Evolutionary conservation across 2,888 invertebrate species (phyloP), one percentile per base, ranked within the genome.

Genomic region (Agrilus biguttatus): DNA sequence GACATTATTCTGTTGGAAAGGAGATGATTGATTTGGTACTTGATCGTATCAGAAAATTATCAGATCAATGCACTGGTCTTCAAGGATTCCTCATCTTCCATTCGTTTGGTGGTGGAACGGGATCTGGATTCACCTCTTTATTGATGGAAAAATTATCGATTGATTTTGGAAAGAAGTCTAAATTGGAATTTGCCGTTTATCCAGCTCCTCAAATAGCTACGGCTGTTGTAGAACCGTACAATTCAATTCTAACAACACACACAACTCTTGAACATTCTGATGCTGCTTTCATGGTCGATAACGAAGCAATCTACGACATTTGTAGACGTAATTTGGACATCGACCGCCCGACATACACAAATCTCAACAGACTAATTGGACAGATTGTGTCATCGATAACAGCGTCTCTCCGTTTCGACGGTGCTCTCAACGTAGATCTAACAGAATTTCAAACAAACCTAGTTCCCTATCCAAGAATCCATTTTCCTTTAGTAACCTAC

Each of bases 1-100:
- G 87, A 6, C 84, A 84, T 59, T 84, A 86, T 66, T 82, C 86
- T 41, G 78, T 85, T 47, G 83, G 85, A 40, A 78, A 79, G 34
- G 83, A 83, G 57, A 73, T 83, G 37, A 74, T 84, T 39, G 77
- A 74, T 36, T 72, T 76, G 2, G 80, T 80, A 1, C 71, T 78
- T 62, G 74, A 80, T 54, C 67, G 82, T 23, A 70, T 83, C 45
- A 66, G 81, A 44, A 83, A 80, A 57, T 65, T 82, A 51, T 72
- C 83, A 8, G 76, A 76, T 50, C 71, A 71, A 59, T 77, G 77
- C 57, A 68, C 69, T 21, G 73, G 74, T 8, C 71, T 66, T 1
- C 70, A 71, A 51, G 77, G 77, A 33, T 78, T 78, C 59, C 63
- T 78, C 39, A 71, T 78, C 51, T 78, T 78, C 66, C 78, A 78